Evolutionary conservation across 2,113 vertebrate genomes (phyloP).

Genomic region (Tenebrosternarchus preto): DNA sequence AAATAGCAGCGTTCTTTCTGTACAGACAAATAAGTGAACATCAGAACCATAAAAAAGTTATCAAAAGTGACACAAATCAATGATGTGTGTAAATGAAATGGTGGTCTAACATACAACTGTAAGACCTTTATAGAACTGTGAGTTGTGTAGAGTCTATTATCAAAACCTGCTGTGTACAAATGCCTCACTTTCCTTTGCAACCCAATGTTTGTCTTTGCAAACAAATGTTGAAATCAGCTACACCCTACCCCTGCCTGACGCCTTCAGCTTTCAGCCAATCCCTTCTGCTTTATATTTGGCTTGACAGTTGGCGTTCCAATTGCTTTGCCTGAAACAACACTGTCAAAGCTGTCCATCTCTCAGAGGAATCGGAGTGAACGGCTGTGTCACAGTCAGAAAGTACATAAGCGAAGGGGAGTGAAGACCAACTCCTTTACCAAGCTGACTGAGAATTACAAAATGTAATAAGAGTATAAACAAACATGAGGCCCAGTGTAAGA

Average conservation of each 20-base stretch:
- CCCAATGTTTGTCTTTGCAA: conserved; percentile 44
- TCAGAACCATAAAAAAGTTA: conserved; percentile 97
- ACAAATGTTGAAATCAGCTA: conserved; percentile 11
- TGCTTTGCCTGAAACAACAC: conserved; percentile 46
- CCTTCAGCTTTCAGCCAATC: conserved; percentile 51
- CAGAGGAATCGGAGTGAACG: conserved; percentile 52
- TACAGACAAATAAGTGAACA: conserved; percentile 97
- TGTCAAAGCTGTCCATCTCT: conserved; percentile 49
- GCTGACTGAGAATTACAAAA: conserved; percentile 46
- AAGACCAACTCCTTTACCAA: conserved; percentile 47
- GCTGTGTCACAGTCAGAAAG: conserved; percentile 41
- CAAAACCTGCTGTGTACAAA: conserved; percentile 74
- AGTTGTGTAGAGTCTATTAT: conserved; percentile 81
- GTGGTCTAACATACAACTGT: conserved; percentile 91
- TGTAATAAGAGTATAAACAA: conserved; percentile 28
- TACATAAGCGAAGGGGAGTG: conserved; percentile 46
- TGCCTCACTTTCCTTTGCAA: conserved; percentile 59
- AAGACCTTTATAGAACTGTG: conserved; percentile 76
- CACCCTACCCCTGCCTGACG: conserved; percentile 17
- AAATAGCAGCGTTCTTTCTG: conserved; percentile 99
- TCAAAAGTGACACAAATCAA: conserved; percentile 94
- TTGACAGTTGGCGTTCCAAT: conserved; percentile 25
- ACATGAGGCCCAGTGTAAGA: conserved; percentile 47
- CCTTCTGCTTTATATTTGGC: conserved; percentile 52
- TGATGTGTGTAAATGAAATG: conserved; percentile 85